Conservation (phyloP, 1,140 invertebrate species). For the Belonocnema kinseyi region DNA sequence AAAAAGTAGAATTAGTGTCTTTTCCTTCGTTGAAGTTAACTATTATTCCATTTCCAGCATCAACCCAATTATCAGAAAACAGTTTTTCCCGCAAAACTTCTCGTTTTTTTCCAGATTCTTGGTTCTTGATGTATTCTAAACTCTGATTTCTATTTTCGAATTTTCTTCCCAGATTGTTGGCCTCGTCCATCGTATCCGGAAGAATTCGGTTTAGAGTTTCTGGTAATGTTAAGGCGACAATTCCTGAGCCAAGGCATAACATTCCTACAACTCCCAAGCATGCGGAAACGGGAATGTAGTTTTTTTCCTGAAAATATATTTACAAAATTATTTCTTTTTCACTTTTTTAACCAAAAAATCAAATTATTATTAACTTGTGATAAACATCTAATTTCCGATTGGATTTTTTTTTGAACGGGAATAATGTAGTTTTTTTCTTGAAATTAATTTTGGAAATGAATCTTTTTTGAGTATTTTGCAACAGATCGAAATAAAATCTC, state of each 20-base stretch:
- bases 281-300: constrained; percentile 28
- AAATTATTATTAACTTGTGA: too few relatives aligned
- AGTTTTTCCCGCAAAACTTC: constrained; percentile 64
- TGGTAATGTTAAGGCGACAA: constrained; percentile 79
- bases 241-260: constrained; percentile 75
- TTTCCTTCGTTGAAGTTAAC: constrained; percentile 67
- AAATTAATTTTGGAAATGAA: too few relatives aligned
- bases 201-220: constrained; percentile 80
- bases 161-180: constrained; percentile 67
- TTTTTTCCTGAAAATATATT: constrained; percentile 24
- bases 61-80: constrained; percentile 67
- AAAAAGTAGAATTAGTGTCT: constrained; percentile 38
- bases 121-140: constrained; percentile 9
- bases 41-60: constrained; percentile 68
- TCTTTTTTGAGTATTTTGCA: too few relatives aligned
- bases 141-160: constrained; percentile 42
- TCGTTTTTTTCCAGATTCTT: constrained; percentile 48
- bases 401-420: too few relatives aligned
- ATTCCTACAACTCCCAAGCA: constrained; percentile 31
- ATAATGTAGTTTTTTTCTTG: too few relatives aligned
- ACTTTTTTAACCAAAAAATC: too few relatives aligned
- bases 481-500: too few relatives aligned
- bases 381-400: too few relatives aligned
- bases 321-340: too few relatives aligned
- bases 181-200: constrained; percentile 82